phyloP scores from a whole-genome alignment of 2,888 invertebrate genomes.

The Gerris lacustris region DNA sequence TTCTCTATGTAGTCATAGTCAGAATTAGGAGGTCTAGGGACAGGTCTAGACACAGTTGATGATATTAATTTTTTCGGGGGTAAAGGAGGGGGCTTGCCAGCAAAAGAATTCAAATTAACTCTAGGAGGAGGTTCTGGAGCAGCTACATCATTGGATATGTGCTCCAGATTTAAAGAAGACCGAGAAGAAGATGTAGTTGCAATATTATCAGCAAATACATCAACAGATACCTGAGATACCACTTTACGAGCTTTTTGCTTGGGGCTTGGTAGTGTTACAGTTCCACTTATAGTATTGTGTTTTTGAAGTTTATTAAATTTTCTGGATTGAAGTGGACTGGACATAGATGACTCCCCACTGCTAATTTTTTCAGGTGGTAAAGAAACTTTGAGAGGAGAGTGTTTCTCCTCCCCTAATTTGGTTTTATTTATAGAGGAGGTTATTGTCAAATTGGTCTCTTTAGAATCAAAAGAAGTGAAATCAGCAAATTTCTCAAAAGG shows the following conservation, averaged over 20 bases:
- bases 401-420: slow-evolving; percentile 32
- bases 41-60: slow-evolving; percentile 49
- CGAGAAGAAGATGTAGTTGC: slow-evolving; percentile 13
- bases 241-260: slow-evolving; percentile 34
- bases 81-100: slow-evolving; percentile 56
- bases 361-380: slow-evolving; percentile 48
- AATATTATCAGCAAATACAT: slow-evolving; percentile 24
- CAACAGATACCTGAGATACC: slow-evolving; percentile 30
- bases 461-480: slow-evolving; percentile 32
- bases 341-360: slow-evolving; percentile 19
- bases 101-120: slow-evolving; percentile 45
- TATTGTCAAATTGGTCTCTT: slow-evolving; percentile 10
- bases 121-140: slow-evolving; percentile 58
- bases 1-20: slow-evolving; percentile 46
- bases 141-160: slow-evolving; percentile 32
- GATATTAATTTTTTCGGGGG: slow-evolving; percentile 56
- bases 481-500: slow-evolving; percentile 47
- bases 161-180: background rate
- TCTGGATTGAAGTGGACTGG: slow-evolving; percentile 26
- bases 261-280: slow-evolving; percentile 37
- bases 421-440: slow-evolving; percentile 11
- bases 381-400: slow-evolving; percentile 56
- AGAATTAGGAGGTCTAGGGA: slow-evolving; percentile 49
- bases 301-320: slow-evolving; percentile 25
- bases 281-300: slow-evolving; percentile 27